Evolutionary conservation across 2,888 invertebrate species (phyloP), one percentile per base, ranked within the genome.

Genomic region (Calliphora vomitoria): DNA sequence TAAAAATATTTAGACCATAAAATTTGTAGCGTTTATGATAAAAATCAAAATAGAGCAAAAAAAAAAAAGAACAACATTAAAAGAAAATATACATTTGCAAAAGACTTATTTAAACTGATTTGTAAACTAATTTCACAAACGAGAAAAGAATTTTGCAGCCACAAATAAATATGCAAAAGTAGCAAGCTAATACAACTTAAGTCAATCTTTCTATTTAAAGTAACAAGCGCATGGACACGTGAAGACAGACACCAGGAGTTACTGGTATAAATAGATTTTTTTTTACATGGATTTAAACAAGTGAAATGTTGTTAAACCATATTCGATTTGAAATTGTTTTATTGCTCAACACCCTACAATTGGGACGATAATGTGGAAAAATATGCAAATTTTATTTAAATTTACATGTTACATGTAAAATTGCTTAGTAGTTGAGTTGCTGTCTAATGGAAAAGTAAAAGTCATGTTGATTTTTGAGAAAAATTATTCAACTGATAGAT

Each of bases 1-100:
- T 64, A 10, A 76, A 71, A 81, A 55, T 81, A 71, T 85, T 69
- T 85, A 76, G 85, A 85, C 85, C 85, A 81, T 75, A 76, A 75
- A 85, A 81, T 81, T 78, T 75, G 20, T 74, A 85, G 38, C 38
- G 64, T 81, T 71, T 71, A 53, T 64, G 50, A 75, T 71, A 53
- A 81, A 69, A 38, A 58, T 25, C 35, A 18, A 75, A 69, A 68
- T 8, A 8, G 8, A 41, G 47, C n/a, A 66, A 64, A 75, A 47
- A 60, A 47, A 60, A 25, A 25, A 25, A 25, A 25, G 25, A 25
- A 25, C 25, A 25, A 25, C 25, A 25, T 25, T 25, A 20, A 60
- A 62, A 53, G n/a, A 75, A 55, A 31, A 53, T 11, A 72, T 4
- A 41, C 50, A 71, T 62, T 74, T 69, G 41, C 60, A 74, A 78